phyloP scores from a whole-genome alignment of 2,113 vertebrate species.

The Pedionomus torquatus region DNA sequence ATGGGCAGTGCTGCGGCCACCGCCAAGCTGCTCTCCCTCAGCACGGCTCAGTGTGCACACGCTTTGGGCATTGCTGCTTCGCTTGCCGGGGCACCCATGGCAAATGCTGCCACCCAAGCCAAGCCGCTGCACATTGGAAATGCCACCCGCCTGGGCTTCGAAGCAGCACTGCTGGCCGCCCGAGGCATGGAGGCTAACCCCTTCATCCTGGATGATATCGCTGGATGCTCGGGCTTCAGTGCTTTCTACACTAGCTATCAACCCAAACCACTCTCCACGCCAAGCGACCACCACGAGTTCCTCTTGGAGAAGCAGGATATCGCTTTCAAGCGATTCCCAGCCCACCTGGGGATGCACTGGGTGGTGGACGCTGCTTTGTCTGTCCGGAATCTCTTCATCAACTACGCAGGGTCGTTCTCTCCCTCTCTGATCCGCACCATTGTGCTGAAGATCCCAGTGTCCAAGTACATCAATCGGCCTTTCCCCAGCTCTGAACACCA shows the following conservation, averaged over 20 bases:
- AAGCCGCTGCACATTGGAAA: conserved; percentile 88
- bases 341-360: conserved; percentile 93
- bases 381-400: conserved; percentile 78
- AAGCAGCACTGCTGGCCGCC: conserved; percentile 85
- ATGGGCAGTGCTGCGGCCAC: conserved; percentile 87
- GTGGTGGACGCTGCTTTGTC: conserved; percentile 84
- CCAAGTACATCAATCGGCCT: conserved; percentile 89
- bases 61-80: conserved; percentile 87
- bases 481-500: conserved; percentile 87
- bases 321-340: conserved; percentile 88
- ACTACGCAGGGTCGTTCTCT: conserved; percentile 59
- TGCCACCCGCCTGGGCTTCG: conserved; percentile 84
- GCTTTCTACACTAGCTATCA: conserved; percentile 86
- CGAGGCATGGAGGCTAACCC: conserved; percentile 83
- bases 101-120: conserved; percentile 88
- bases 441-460: conserved; percentile 82
- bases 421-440: conserved; percentile 77
- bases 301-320: conserved; percentile 88
- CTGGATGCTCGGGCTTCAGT: conserved; percentile 83
- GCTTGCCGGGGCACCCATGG: conserved; percentile 88
- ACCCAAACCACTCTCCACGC: conserved; percentile 67
- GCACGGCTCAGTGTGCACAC: conserved; percentile 73
- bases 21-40: conserved; percentile 81
- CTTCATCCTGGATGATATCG: conserved; percentile 79
- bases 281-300: conserved; percentile 68